These are phyloP conservation scores for Eledona agricola DNA, from an alignment of 2,888 invertebrate species.

Conservation along the genomic window DNA sequence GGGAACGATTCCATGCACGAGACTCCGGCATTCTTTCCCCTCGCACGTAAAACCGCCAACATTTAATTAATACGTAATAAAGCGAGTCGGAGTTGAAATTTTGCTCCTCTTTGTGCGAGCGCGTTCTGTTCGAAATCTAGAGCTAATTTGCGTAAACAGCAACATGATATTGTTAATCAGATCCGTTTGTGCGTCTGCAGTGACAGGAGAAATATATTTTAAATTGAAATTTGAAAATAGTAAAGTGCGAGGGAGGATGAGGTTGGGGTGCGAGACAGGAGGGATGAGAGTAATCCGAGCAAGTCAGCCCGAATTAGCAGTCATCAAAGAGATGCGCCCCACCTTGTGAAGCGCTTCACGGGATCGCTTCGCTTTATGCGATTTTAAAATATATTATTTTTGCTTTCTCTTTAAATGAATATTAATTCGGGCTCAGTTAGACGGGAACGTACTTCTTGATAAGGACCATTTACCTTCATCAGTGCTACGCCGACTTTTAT, in stretches of 20 bases:
- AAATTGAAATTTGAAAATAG: slow-evolving; percentile 28
- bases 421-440: slow-evolving; percentile 47
- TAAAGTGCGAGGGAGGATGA: slow-evolving; percentile 28
- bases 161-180: slow-evolving; percentile 16
- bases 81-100: no score
- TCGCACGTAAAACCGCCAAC: background rate
- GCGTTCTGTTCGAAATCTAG: slow-evolving; percentile 2
- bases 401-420: slow-evolving; percentile 46
- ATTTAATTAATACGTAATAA: no score
- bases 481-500: slow-evolving; percentile 11
- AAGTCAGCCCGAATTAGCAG: slow-evolving; percentile 47
- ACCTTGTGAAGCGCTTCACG: slow-evolving; percentile 37
- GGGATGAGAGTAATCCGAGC: slow-evolving; percentile 36
- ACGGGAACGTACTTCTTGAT: slow-evolving; percentile 27
- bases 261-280: slow-evolving; percentile 23
- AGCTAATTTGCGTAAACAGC: slow-evolving; percentile 13
- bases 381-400: slow-evolving; percentile 47
- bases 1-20: slow-evolving; percentile 1
- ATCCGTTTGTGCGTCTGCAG: slow-evolving; percentile 3
- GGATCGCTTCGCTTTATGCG: slow-evolving; percentile 37
- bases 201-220: slow-evolving; percentile 3
- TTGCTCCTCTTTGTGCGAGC: no score
- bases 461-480: slow-evolving; percentile 27
- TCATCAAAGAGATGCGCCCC: slow-evolving; percentile 48
- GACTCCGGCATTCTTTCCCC: background rate